Percentiles rank a stretch among this genome's conserved stretches.
Conservation (phyloP, 2,888 invertebrate species). For the Xanthia icteritia region DNA sequence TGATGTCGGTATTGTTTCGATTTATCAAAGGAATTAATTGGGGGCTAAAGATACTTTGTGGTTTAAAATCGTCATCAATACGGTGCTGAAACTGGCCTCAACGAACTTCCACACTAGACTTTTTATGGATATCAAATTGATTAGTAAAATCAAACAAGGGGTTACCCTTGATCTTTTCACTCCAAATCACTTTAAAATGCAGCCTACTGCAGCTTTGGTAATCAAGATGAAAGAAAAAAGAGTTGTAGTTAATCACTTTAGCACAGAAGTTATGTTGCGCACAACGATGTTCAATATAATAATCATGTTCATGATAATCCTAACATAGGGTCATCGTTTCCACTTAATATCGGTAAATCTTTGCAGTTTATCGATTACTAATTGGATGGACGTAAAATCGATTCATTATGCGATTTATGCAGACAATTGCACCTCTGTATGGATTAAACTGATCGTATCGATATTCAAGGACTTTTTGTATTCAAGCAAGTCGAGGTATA, state of each 20-base stretch:
- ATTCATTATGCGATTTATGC: slow-evolving; percentile 43
- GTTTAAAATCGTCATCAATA: background rate
- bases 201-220: background rate
- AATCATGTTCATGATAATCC: slow-evolving; percentile 17
- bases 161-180: background rate
- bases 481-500: background rate
- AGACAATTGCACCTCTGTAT: slow-evolving; percentile 28
- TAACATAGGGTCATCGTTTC: slow-evolving; percentile 33
- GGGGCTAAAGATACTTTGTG: background rate
- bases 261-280: slow-evolving; percentile 5
- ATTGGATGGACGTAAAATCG: slow-evolving; percentile 51
- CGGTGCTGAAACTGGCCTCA: background rate
- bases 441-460: slow-evolving; percentile 33
- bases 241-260: slow-evolving; percentile 14
- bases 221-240: slow-evolving; percentile 19
- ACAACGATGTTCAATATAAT: slow-evolving; percentile 17
- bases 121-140: background rate
- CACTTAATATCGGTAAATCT: slow-evolving; percentile 30
- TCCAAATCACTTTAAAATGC: slow-evolving; percentile 1
- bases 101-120: background rate
- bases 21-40: background rate
- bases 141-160: background rate
- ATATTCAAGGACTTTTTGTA: slow-evolving; percentile 28
- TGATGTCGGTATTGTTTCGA: background rate
- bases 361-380: slow-evolving; percentile 42